Evolutionary conservation across 2,113 vertebrate species (phyloP).

Genomic region (Oxygymnocypris stewartii): DNA sequence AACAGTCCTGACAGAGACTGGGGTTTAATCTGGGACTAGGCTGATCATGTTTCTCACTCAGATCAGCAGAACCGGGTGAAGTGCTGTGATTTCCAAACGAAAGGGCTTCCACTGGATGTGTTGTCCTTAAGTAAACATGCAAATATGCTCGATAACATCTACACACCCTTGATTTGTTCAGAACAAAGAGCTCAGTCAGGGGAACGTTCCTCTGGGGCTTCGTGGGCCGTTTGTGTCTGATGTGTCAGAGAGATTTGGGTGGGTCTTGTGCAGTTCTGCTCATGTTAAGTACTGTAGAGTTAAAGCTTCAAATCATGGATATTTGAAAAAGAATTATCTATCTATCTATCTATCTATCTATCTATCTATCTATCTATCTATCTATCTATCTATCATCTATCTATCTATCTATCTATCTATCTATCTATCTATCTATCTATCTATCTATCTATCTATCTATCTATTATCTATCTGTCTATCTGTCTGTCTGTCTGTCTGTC

Average conservation of each 20-base stretch:
- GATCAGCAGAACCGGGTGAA: conserved; percentile 29
- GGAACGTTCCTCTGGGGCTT: neutral
- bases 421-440: too few species aligned
- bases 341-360: too few species aligned
- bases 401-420: neutral
- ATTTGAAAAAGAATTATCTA: neutral
- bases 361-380: too few species aligned
- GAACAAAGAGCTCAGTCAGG: conserved; percentile 9
- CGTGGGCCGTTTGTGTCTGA: neutral
- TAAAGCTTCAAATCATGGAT: neutral
- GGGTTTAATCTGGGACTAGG: conserved; percentile 41
- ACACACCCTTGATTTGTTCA: conserved; percentile 26
- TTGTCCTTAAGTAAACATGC: conserved; percentile 30
- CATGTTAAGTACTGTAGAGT: neutral
- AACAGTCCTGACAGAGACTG: conserved; percentile 34
- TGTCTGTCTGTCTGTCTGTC: neutral
- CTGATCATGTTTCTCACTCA: conserved; percentile 41
- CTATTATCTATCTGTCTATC: neutral
- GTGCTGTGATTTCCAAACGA: conserved; percentile 24
- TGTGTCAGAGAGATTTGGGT: neutral
- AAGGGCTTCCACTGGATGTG: conserved; percentile 31
- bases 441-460: neutral
- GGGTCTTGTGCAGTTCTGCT: neutral
- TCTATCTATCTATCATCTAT: too few species aligned
- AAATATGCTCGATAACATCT: conserved; percentile 37